Conservation (phyloP, 2,797 vertebrate species). For the Pseudochromis fuscus region DNA sequence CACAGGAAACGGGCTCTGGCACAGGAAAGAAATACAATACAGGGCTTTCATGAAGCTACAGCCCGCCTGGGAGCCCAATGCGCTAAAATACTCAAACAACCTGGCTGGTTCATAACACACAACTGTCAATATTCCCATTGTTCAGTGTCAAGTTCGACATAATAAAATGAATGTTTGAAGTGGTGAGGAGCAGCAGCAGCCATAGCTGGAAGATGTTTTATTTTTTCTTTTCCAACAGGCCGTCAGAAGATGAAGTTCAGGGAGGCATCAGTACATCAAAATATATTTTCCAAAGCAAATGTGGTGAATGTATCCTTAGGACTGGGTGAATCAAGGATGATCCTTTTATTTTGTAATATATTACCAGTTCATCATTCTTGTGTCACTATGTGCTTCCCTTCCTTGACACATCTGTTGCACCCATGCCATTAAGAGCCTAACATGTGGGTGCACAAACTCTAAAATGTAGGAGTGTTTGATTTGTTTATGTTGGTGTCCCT, state of each 20-base stretch:
- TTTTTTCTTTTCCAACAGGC: conserved; percentile 31
- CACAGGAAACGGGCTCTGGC: conserved; percentile 91
- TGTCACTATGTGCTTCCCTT: conserved; percentile 16
- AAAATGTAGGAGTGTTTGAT: conserved; percentile 71
- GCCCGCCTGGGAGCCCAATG: conserved; percentile 72
- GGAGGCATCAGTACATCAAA: not conserved
- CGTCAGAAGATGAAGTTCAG: conserved; percentile 12
- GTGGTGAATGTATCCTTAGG: no score
- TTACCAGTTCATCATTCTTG: conserved; percentile 3
- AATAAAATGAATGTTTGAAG: conserved; percentile 74
- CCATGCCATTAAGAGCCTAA: conserved; percentile 39
- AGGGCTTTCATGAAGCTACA: conserved; percentile 80
- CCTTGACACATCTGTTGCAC: conserved; percentile 40
- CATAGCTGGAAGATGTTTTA: conserved; percentile 18
- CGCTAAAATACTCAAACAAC: conserved; percentile 82
- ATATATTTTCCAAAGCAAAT: no score
- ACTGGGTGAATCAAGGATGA: no score
- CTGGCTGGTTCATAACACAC: conserved; percentile 67
- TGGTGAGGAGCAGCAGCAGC: conserved; percentile 38
- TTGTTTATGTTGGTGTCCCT: conserved; percentile 75
- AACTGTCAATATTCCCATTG: conserved; percentile 79
- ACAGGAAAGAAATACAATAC: conserved; percentile 96
- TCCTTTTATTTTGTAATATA: not conserved
- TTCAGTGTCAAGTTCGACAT: conserved; percentile 59
- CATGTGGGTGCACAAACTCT: conserved; percentile 72